Evolutionary conservation across 2,888 invertebrate species (phyloP).

Genomic region (Callinectes sapidus): DNA sequence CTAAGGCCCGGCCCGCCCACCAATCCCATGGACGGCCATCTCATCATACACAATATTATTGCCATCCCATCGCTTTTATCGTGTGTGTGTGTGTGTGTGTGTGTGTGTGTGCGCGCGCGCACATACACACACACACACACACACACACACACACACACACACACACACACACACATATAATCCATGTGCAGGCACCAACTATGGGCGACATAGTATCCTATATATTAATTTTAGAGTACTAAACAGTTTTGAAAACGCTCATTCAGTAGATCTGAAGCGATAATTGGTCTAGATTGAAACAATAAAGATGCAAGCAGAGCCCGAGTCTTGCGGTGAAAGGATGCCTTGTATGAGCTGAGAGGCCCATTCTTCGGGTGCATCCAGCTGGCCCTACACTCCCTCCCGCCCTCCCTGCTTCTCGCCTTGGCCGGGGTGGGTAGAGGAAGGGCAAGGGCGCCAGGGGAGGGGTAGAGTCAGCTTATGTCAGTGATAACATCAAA

Average conservation of each 20-base stretch:
- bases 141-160: conserved; percentile 15
- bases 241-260: not conserved
- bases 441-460: conserved; percentile 32
- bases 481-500: conserved; percentile 29
- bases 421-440: not conserved
- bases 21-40: not conserved
- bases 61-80: not conserved
- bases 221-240: conserved; percentile 13
- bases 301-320: conserved; percentile 42
- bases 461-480: conserved; percentile 22
- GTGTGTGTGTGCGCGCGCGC: not conserved
- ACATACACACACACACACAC: conserved; percentile 32
- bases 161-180: not conserved
- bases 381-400: conserved; percentile 38
- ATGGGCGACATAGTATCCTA: not conserved
- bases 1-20: not conserved
- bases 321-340: conserved; percentile 32
- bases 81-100: not conserved
- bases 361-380: conserved; percentile 35
- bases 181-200: not conserved
- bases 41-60: not conserved
- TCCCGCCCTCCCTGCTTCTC: not conserved
- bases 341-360: conserved; percentile 39
- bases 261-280: conserved; percentile 15
- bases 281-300: conserved; percentile 19